Conservation (phyloP, 2,888 invertebrate genomes). For the Andricus curvator region DNA sequence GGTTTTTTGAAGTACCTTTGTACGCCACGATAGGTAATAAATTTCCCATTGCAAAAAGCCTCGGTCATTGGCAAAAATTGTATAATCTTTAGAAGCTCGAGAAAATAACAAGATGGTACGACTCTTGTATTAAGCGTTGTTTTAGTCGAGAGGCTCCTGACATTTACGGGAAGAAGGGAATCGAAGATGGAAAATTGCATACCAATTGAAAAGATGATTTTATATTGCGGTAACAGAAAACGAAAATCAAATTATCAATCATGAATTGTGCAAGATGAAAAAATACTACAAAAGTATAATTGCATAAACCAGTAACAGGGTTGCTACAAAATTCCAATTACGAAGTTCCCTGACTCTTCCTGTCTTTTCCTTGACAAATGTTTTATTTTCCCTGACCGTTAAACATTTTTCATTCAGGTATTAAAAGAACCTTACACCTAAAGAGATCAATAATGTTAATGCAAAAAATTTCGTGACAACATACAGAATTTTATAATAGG, state of each 20-base stretch:
- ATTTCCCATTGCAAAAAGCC: neutral
- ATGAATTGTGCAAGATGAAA: neutral
- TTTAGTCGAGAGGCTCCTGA: conserved; percentile 39
- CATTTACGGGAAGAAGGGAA: conserved; percentile 39
- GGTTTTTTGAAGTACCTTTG: neutral
- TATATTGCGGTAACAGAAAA: conserved; percentile 2
- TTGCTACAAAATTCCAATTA: no score
- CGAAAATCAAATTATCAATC: conserved; percentile 6
- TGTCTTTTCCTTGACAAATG: no score
- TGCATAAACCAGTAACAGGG: neutral
- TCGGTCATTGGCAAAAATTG: neutral
- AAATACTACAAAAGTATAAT: no score
- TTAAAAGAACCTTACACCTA: no score
- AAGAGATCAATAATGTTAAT: no score
- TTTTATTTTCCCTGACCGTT: no score
- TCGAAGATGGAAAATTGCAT: conserved; percentile 34
- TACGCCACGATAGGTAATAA: neutral
- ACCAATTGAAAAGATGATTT: conserved; percentile 14
- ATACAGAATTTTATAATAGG: no score
- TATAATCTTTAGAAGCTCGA: conserved; percentile 9
- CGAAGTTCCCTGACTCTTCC: no score
- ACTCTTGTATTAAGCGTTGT: conserved; percentile 28
- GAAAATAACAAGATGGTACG: conserved; percentile 28
- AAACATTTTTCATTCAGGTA: no score
- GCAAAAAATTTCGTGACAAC: neutral